phyloP scores from a whole-genome alignment of 2,797 vertebrate species.

The Cryptoprocta ferox region DNA sequence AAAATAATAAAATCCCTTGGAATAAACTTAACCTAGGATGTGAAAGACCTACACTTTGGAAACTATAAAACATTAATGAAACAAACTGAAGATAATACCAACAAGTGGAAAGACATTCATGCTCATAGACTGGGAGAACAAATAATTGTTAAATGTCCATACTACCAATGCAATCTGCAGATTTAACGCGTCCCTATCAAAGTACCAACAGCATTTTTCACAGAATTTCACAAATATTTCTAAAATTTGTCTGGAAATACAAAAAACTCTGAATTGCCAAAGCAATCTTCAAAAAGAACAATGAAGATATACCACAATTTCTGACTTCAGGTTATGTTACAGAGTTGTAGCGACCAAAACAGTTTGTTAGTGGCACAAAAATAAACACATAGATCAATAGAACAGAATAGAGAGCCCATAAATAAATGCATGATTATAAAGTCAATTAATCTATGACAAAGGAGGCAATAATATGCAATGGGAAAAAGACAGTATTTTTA shows the following conservation, averaged over 20 bases:
- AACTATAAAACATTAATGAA: background rate
- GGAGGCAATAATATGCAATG: background rate
- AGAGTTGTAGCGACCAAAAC: background rate
- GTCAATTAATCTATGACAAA: background rate
- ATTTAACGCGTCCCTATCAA: background rate
- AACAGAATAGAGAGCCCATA: background rate
- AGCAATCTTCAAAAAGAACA: background rate
- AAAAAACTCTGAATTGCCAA: background rate
- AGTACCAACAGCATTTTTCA: background rate
- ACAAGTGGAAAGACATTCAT: background rate
- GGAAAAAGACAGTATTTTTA: background rate
- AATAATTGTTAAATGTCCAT: background rate
- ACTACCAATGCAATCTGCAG: background rate
- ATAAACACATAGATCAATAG: background rate
- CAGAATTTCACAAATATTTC: background rate
- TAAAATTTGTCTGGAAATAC: background rate
- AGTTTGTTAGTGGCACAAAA: background rate
- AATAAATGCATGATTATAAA: background rate
- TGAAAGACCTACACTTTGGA: background rate
- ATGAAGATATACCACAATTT: background rate
- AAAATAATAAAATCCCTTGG: background rate
- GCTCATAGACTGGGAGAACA: background rate
- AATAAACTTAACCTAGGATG: background rate
- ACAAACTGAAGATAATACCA: background rate
- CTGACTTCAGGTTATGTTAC: background rate